phyloP scores from a whole-genome alignment of 2,113 vertebrate genomes.

The Chionis minor region DNA sequence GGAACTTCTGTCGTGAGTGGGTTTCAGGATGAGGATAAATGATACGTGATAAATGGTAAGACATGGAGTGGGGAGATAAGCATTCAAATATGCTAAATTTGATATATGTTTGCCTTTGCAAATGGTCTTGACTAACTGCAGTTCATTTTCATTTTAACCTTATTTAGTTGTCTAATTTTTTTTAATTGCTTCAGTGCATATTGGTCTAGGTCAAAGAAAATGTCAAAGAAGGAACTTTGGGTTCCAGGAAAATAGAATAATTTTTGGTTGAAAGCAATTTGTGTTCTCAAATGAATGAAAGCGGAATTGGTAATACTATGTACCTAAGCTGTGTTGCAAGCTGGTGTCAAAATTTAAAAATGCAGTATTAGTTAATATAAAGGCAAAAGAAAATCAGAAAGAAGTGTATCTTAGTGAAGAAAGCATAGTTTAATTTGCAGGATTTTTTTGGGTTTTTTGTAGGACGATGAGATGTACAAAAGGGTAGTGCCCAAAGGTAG shows the following conservation, averaged over 20 bases:
- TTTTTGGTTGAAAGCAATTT: neutral
- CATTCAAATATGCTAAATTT: neutral
- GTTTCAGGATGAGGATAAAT: slow-evolving; percentile 44
- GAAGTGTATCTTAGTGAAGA: neutral
- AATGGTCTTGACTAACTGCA: slow-evolving; percentile 35
- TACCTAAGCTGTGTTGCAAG: neutral
- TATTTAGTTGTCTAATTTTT: neutral
- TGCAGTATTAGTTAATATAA: neutral
- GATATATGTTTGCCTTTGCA: neutral
- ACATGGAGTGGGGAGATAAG: neutral
- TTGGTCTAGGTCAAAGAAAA: neutral
- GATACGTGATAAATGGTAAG: slow-evolving; percentile 28
- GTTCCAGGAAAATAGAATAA: neutral
- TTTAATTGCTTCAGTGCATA: neutral
- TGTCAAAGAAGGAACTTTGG: neutral
- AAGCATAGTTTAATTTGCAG: neutral
- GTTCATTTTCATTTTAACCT: neutral
- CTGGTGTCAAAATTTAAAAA: neutral
- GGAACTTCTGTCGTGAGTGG: slow-evolving; percentile 56
- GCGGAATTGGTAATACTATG: neutral
- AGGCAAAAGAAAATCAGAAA: neutral
- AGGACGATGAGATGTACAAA: neutral
- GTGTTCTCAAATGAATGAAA: neutral
- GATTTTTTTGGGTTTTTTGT: neutral
- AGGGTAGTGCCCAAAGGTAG: neutral